phyloP scores from a whole-genome alignment of 2,113 vertebrate genomes.

The Neoarius graeffei region DNA sequence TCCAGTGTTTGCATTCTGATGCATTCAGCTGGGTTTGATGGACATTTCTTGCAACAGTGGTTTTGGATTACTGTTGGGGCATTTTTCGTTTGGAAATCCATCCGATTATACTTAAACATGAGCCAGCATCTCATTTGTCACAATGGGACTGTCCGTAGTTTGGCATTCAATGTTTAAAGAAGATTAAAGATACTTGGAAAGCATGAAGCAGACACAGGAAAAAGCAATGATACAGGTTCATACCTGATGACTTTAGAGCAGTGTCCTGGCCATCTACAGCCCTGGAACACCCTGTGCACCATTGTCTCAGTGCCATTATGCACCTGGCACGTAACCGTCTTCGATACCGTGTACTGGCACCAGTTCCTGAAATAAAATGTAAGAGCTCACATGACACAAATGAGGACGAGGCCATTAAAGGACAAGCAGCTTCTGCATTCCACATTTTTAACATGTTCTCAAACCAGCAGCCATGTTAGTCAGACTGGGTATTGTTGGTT shows the following conservation, averaged over 20 bases:
- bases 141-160: neutral
- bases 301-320: constrained; percentile 91
- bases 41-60: neutral
- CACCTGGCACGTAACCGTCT: constrained; percentile 90
- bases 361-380: constrained; percentile 80
- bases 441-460: neutral
- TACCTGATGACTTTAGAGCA: constrained; percentile 94
- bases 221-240: neutral
- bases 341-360: constrained; percentile 89
- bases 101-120: neutral
- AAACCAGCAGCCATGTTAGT: neutral
- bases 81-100: neutral
- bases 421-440: neutral
- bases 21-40: neutral
- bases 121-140: constrained; percentile 18
- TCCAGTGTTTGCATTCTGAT: neutral
- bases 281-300: constrained; percentile 91
- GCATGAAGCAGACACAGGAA: neutral
- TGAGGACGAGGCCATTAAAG: neutral
- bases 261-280: constrained; percentile 93
- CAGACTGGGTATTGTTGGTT: neutral
- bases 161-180: neutral
- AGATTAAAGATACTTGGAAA: neutral
- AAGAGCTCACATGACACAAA: neutral
- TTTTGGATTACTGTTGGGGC: neutral